Evolutionary conservation across 1,140 invertebrate species (phyloP).

Genomic region (Dufourea novaeangliae): DNA sequence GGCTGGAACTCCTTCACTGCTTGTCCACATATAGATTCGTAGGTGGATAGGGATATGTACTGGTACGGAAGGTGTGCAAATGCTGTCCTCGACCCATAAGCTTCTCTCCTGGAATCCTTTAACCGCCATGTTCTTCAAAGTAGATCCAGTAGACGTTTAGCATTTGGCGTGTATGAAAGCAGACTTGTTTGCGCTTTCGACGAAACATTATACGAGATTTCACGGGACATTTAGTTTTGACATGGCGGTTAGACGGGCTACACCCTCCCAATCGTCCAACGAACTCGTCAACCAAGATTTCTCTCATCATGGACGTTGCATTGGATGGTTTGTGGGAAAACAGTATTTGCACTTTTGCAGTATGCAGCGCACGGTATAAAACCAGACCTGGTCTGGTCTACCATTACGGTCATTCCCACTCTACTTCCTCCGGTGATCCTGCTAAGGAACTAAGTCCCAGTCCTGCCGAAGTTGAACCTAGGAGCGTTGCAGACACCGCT

Average conservation of each 20-base stretch:
- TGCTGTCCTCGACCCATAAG: conserved; percentile 70
- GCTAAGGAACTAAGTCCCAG: conserved; percentile 82
- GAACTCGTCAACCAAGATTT: conserved; percentile 63
- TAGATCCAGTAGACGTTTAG: neutral
- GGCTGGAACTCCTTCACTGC: conserved; percentile 82
- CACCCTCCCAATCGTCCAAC: conserved; percentile 36
- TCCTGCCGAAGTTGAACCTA: conserved; percentile 81
- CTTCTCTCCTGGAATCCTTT: conserved; percentile 47
- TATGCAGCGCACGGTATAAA: conserved; percentile 98
- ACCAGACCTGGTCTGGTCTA: conserved; percentile 97
- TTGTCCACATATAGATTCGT: conserved; percentile 80
- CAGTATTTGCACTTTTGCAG: conserved; percentile 86
- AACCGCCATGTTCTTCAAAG: conserved; percentile 30
- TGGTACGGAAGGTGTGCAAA: conserved; percentile 80
- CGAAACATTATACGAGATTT: neutral
- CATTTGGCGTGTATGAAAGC: neutral
- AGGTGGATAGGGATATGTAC: conserved; percentile 80
- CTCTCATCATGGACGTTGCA: conserved; percentile 77
- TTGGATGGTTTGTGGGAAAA: conserved; percentile 82
- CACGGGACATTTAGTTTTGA: neutral
- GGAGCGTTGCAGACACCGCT: conserved; percentile 81
- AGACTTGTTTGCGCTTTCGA: conserved; percentile 4
- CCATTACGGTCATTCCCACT: conserved; percentile 97
- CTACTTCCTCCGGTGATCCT: conserved; percentile 83
- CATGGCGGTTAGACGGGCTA: conserved; percentile 42